Evolutionary conservation across 2,888 invertebrate genomes (phyloP), one percentile per base, ranked within the genome.

Genomic region (Orthosia cruda): DNA sequence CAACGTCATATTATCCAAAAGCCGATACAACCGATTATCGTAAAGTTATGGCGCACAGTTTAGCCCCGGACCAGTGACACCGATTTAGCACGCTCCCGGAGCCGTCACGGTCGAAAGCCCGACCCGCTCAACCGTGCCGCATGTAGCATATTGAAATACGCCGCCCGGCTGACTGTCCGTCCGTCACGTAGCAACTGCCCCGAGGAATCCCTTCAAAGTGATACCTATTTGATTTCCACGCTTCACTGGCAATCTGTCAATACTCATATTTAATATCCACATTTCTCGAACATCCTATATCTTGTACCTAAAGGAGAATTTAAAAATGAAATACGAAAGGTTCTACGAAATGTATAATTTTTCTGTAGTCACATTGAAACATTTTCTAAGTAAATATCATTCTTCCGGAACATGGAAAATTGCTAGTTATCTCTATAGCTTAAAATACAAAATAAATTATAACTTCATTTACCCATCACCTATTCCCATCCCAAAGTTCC

Each of bases 81-180:
- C 90, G 92, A 93, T 94, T 94, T 93, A 90, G 89, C 92, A 92
- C 92, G 93, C 91, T 91, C 89, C 88, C 80, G 80, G 77, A 79
- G 82, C 77, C 87, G 91, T 91, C 88, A 94, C 95, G 95, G 91
- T 93, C 92, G 91, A 91, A 79, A 84, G 92, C 88, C 80, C 89
- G 26, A 80, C 69, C 80, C 93, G 86, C 83, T 93, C 92, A 90
- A 85, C 90, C 91, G 93, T 92, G 87, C 76, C 89, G 90, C 91
- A 92, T 93, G 94, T 91, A 88, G 91, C 94, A 95, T 96, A 96
- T 96, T 96, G 96, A 95, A 96, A 95, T 93, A 93, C 90, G 90
- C 86, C 93, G 92, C 90, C 91, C 91, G 92, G 89, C 89, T 92
- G 93, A 88, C 93, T 93, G 93, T 90, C 92, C 93, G 92, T 88